These are phyloP conservation scores for Yponomeuta malinellus DNA, from an alignment of 2,888 invertebrate species.

Conservation along the genomic window DNA sequence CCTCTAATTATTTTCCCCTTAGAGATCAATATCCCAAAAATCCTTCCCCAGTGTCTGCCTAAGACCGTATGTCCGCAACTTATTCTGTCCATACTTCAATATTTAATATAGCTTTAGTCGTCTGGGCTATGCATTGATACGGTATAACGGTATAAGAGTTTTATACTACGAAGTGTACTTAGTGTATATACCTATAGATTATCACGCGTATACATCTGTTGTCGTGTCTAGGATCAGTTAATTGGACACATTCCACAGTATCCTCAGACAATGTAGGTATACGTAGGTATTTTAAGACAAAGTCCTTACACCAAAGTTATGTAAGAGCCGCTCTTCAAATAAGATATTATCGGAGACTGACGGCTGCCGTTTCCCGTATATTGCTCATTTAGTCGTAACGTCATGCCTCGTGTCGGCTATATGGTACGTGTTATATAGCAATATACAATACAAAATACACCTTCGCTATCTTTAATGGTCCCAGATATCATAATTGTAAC, in stretches of 20 bases:
- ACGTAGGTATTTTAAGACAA: not conserved
- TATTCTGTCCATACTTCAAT: too few species aligned
- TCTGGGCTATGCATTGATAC: too few species aligned
- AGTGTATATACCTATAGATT: too few species aligned
- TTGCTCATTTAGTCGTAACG: conserved; percentile 4
- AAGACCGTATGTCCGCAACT: too few species aligned
- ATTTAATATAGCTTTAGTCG: too few species aligned
- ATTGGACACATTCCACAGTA: not conserved
- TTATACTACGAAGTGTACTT: too few species aligned
- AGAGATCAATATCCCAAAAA: too few species aligned
- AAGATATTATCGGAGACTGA: conserved; percentile 12
- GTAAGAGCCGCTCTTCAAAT: not conserved
- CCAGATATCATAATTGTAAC: conserved; percentile 2
- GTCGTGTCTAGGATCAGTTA: not conserved
- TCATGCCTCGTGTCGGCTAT: not conserved
- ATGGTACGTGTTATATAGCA: not conserved
- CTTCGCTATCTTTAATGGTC: not conserved
- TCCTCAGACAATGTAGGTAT: not conserved
- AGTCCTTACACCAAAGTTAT: not conserved
- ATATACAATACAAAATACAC: not conserved
- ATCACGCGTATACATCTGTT: not conserved
- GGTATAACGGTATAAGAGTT: too few species aligned
- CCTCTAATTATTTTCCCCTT: too few species aligned
- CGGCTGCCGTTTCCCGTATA: conserved; percentile 10
- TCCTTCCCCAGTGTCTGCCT: too few species aligned